These are phyloP conservation scores for Nyctalus aviator DNA, from an alignment of 2,797 vertebrate genomes.

Conservation along the genomic window DNA sequence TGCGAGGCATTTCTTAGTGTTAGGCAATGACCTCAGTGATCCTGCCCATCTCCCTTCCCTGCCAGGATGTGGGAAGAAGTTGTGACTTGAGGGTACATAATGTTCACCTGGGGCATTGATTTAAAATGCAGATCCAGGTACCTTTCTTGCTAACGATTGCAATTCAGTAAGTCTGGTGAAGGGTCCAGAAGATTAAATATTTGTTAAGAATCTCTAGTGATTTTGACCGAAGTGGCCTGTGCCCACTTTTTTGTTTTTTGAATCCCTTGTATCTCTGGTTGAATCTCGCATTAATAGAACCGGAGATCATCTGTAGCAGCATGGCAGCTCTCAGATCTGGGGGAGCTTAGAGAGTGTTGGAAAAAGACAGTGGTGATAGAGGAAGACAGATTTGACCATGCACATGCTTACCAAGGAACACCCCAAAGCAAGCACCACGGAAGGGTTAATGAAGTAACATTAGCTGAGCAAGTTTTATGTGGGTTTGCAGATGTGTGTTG, in stretches of 20 bases:
- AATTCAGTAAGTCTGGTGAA: background rate
- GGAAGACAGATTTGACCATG: background rate
- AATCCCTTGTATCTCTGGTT: background rate
- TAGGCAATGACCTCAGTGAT: background rate
- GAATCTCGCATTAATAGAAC: background rate
- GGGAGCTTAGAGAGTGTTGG: background rate
- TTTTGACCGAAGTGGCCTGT: background rate
- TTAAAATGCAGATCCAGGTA: background rate
- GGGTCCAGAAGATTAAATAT: background rate
- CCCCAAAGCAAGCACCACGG: background rate
- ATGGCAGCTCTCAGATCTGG: background rate
- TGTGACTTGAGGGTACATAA: background rate
- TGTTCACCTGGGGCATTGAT: background rate
- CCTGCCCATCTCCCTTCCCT: background rate
- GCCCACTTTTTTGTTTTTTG: background rate
- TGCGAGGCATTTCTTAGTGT: background rate
- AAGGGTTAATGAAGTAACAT: background rate
- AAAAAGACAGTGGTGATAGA: background rate
- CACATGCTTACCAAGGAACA: background rate
- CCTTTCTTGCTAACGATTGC: background rate
- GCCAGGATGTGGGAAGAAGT: too few relatives aligned
- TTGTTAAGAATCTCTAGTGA: background rate
- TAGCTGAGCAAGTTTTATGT: background rate
- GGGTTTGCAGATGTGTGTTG: background rate
- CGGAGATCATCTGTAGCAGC: background rate